Evolutionary conservation across 2,888 invertebrate genomes (phyloP), one percentile per base, ranked within the genome.

Genomic region (Stictocephala bisonia): DNA sequence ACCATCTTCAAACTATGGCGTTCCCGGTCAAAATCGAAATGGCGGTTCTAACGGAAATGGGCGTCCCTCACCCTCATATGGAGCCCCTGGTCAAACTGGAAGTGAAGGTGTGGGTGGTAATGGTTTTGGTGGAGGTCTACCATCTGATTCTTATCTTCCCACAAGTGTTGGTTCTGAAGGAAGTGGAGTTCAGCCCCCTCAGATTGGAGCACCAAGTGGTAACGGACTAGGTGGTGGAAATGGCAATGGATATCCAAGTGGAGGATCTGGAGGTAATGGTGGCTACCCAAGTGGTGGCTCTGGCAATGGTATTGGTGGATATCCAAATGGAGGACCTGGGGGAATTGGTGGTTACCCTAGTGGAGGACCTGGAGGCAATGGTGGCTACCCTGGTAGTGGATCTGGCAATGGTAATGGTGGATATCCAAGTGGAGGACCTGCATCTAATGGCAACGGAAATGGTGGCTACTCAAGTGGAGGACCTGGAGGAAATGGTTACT

Each of bases 231-330:
- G n/a, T n/a, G n/a, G n/a, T 73, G 0, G 29, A 66, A 27, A 76
- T 76, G n/a, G 75, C 74, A 13, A 77, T 48, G 78, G 78, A 50
- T n/a, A n/a, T n/a, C n/a, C n/a, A n/a, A 75, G 76, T 15, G 75
- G 75, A 1, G 68, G 68, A 3, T 27, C 70, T 27, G 67, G 67
- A 44, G 75, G 40, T 18, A 60, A 64, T 48, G 73, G 71, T 26
- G 71, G 72, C 13, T 67, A 69, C 40, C 68, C 48, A 29, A 53
- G 48, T 51, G 64, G 44, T 50, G 72, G 70, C 20, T 73, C 75
- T 48, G 73, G 75, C 4, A 68, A 20, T 18, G 71, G 73, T 15
- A 40, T 24, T 26, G 73, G 67, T 22, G 58, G 67, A 11, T 76
- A 73, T 6, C 24, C 71, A n/a, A 66, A 74, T 24, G 76, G 77